These are phyloP conservation scores for Patiria miniata DNA, from an alignment of 35 echinoderm and acorn worm genomes.

Conservation along the genomic window DNA sequence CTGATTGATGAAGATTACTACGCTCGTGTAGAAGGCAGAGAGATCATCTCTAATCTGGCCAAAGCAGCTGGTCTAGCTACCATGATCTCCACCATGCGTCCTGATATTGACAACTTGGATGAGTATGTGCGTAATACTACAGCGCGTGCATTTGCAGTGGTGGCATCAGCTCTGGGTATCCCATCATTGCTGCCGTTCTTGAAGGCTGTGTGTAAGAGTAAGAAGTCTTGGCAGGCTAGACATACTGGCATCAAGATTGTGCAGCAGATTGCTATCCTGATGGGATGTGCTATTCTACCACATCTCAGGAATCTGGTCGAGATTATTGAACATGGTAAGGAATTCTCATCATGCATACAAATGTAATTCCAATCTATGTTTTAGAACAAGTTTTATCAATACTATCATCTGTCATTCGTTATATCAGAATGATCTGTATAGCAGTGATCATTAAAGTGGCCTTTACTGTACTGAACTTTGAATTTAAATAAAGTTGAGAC, in stretches of 20 bases:
- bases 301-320: conserved; percentile 97
- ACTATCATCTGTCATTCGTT: too few relatives aligned
- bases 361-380: neutral
- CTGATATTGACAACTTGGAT: conserved; percentile 99
- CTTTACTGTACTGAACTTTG: too few relatives aligned
- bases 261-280: conserved; percentile 99
- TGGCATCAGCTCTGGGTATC: conserved; percentile 96
- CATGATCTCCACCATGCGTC: conserved; percentile 99
- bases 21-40: conserved; percentile 95
- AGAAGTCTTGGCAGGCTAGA: conserved; percentile 99
- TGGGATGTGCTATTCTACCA: conserved; percentile 98
- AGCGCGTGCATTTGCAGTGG: conserved; percentile 95
- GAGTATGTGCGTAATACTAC: conserved; percentile 99
- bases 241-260: conserved; percentile 99
- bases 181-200: conserved; percentile 95
- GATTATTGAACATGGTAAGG: conserved; percentile 99
- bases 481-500: too few relatives aligned
- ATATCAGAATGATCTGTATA: neutral
- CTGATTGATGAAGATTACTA: conserved; percentile 99
- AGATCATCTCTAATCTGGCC: conserved; percentile 99
- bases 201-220: conserved; percentile 98
- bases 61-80: conserved; percentile 97
- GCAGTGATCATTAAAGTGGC: too few relatives aligned
- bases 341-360: neutral
- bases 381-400: neutral